These are phyloP conservation scores for Aplodontia rufa DNA, from an alignment of 2,113 vertebrate genomes.

Conservation along the genomic window DNA sequence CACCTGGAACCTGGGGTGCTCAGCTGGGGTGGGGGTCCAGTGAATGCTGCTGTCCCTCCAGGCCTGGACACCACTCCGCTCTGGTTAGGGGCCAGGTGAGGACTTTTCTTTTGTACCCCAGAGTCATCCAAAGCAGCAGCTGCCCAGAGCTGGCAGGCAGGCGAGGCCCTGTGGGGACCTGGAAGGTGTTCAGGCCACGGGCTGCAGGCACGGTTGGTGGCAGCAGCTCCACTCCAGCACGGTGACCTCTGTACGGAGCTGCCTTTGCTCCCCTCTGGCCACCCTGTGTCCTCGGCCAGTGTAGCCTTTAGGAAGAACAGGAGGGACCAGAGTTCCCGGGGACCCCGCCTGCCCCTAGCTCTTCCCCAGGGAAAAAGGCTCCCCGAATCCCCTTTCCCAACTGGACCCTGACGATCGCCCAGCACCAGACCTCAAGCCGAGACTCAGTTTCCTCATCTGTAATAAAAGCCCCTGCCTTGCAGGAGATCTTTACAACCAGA, in stretches of 20 bases:
- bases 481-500: too few relatives aligned
- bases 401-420: too few relatives aligned
- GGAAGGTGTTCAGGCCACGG: neutral
- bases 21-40: neutral
- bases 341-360: fast-evolving
- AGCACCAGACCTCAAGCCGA: fast-evolving
- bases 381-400: too few relatives aligned
- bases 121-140: neutral
- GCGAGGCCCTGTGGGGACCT: neutral
- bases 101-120: neutral
- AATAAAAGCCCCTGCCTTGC: too few relatives aligned
- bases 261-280: neutral
- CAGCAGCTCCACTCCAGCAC: neutral
- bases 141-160: neutral
- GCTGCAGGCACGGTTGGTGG: neutral
- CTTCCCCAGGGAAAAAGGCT: neutral
- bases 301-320: neutral
- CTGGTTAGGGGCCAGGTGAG: neutral
- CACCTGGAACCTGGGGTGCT: neutral
- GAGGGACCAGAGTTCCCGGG: fast-evolving
- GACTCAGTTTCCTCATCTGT: neutral
- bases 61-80: neutral
- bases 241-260: neutral
- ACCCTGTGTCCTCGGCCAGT: neutral
- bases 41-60: neutral